These are phyloP conservation scores for Drosophila ercepeae DNA, from an alignment of 1,140 invertebrate genomes.

Conservation along the genomic window DNA sequence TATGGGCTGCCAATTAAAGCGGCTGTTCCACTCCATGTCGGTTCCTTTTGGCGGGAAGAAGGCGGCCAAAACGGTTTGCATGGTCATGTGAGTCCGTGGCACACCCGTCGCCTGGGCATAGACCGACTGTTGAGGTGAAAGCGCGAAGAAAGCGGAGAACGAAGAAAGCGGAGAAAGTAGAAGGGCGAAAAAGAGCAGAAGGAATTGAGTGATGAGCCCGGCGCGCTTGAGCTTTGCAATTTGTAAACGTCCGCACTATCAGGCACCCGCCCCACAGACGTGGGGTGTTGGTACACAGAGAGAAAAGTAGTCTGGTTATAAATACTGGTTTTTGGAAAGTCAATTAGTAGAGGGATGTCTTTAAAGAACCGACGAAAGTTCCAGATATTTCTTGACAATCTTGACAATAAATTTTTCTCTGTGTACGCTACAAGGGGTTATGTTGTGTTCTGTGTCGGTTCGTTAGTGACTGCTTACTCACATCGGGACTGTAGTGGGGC, in stretches of 20 bases:
- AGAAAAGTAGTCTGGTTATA: constrained; percentile 3
- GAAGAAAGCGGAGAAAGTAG: constrained; percentile 9
- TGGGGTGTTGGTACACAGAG: constrained; percentile 14
- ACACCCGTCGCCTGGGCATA: constrained; percentile 89
- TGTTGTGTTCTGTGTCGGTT: constrained; percentile 36
- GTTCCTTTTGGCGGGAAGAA: constrained; percentile 87
- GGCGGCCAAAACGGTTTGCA: constrained; percentile 88
- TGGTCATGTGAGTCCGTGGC: constrained; percentile 90
- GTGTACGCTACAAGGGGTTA: not conserved
- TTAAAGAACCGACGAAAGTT: too few species aligned
- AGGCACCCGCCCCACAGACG: constrained; percentile 41
- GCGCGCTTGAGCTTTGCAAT: constrained; percentile 76
- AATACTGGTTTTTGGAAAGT: not conserved
- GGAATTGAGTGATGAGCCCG: constrained; percentile 77
- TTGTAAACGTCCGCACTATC: constrained; percentile 80
- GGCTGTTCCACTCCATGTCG: constrained; percentile 86
- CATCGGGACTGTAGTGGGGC: constrained; percentile 86
- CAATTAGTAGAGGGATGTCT: too few species aligned
- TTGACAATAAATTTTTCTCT: too few species aligned
- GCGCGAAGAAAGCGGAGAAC: not conserved
- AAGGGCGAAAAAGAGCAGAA: constrained; percentile 33
- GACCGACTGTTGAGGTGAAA: constrained; percentile 81
- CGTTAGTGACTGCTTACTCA: constrained; percentile 82
- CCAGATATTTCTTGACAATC: too few species aligned
- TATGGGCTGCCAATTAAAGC: constrained; percentile 90